phyloP scores from a whole-genome alignment of 2,888 invertebrate species.

The Myopa tessellatipennis region DNA sequence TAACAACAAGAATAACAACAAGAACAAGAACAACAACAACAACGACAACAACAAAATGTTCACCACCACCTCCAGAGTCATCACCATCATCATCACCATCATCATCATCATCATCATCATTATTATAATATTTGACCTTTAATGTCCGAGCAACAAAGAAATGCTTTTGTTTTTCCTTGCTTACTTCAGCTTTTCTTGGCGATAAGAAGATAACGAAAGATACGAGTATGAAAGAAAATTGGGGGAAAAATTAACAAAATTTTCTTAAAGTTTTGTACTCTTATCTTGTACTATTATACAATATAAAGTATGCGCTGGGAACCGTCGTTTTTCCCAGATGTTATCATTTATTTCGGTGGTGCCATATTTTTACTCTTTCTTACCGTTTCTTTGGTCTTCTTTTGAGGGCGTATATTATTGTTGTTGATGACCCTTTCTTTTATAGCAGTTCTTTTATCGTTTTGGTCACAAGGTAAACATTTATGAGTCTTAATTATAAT shows the following conservation, averaged over 20 bases:
- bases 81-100: too few species aligned
- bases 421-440: neutral
- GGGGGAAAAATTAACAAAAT: neutral
- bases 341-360: neutral
- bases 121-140: conserved; percentile 56
- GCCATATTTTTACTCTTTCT: neutral
- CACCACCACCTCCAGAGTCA: conserved; percentile 38
- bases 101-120: too few species aligned
- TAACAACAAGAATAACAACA: conserved; percentile 7
- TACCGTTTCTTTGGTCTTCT: neutral
- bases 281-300: neutral
- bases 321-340: neutral
- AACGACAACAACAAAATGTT: conserved; percentile 42
- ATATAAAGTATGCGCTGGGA: neutral
- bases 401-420: neutral
- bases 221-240: neutral
- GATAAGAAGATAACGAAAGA: neutral
- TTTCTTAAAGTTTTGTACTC: neutral
- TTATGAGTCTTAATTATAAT: neutral
- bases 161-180: neutral
- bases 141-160: conserved; percentile 52
- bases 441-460: too few species aligned
- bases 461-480: neutral
- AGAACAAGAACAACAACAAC: conserved; percentile 11
- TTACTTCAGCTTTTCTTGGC: too few species aligned